These are phyloP conservation scores for Microplitis manilae DNA, from an alignment of 2,888 invertebrate genomes.

Conservation along the genomic window DNA sequence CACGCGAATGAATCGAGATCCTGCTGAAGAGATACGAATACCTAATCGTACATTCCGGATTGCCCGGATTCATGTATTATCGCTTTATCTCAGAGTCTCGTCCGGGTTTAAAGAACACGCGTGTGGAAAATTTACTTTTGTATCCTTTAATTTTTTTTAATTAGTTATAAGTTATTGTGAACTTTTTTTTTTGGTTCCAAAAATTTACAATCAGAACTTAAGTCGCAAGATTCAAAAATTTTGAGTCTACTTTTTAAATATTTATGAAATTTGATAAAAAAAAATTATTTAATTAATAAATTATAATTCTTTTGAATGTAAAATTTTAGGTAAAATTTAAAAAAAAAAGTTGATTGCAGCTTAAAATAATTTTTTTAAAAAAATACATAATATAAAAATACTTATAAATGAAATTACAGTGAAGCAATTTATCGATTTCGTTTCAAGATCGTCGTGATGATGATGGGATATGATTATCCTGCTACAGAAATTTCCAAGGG, in stretches of 20 bases:
- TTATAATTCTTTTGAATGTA: too few relatives aligned
- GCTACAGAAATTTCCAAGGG: constrained; percentile 47
- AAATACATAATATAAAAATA: constrained; percentile 11
- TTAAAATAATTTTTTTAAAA: too few relatives aligned
- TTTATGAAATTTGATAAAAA: too few relatives aligned
- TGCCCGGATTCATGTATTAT: constrained; percentile 55
- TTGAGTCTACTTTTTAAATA: background rate
- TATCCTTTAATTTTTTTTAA: background rate
- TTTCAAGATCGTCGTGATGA: constrained; percentile 51
- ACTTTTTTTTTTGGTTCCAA: too few relatives aligned
- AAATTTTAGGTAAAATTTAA: too few relatives aligned
- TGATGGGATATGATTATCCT: constrained; percentile 51
- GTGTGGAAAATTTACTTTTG: constrained; percentile 18
- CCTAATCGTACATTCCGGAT: constrained; percentile 54
- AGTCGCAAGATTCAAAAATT: background rate
- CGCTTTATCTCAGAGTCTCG: constrained; percentile 32
- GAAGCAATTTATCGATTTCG: constrained; percentile 53
- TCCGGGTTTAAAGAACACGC: constrained; percentile 5
- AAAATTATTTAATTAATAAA: too few relatives aligned
- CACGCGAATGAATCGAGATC: constrained; percentile 38
- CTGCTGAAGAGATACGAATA: constrained; percentile 40
- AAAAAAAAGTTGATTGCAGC: too few relatives aligned
- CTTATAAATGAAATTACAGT: constrained; percentile 45
- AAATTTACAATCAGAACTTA: too few relatives aligned
- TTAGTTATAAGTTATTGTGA: background rate